A percentile compares a stretch with the other conserved stretches of the same genome.
Evolutionary conservation across 2,113 vertebrate species (phyloP).

Genomic region (Marmota flaviventris): DNA sequence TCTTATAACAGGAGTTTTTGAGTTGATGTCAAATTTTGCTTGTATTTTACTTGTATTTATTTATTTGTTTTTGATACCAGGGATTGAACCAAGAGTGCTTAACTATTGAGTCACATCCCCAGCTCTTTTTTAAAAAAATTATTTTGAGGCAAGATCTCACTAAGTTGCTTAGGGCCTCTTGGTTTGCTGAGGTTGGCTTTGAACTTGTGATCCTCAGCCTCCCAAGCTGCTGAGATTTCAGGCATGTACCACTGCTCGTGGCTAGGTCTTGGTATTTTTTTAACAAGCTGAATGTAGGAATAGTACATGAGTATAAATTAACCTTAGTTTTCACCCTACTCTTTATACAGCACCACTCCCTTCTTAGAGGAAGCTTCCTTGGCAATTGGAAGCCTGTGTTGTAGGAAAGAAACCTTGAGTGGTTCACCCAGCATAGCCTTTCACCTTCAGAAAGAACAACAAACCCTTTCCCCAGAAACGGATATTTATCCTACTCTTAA

Average conservation of each 20-base stretch:
- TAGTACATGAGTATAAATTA: background rate
- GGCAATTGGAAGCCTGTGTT: background rate
- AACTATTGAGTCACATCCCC: too few species aligned
- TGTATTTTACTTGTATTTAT: background rate
- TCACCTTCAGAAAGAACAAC: conserved; percentile 44
- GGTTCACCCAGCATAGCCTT: background rate
- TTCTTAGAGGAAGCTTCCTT: background rate
- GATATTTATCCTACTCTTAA: conserved; percentile 46
- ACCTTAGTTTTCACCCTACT: background rate
- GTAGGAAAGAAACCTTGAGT: background rate
- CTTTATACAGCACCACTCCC: background rate
- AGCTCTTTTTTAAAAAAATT: too few species aligned
- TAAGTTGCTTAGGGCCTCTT: too few species aligned
- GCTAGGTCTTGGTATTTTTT: conserved; percentile 1
- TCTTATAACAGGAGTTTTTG: background rate
- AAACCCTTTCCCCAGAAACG: background rate
- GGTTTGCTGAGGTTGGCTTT: too few species aligned
- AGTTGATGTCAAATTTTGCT: conserved; percentile 22
- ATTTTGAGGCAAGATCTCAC: too few species aligned
- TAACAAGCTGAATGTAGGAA: background rate
- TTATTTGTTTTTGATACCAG: too few species aligned
- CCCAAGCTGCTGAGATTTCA: too few species aligned
- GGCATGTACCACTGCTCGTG: too few species aligned
- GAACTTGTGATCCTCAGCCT: too few species aligned
- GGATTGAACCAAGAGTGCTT: too few species aligned